Evolutionary conservation across 2,113 vertebrate genomes (phyloP), one percentile per base, ranked within the genome.

Genomic region (Dipodomys ordii): DNA sequence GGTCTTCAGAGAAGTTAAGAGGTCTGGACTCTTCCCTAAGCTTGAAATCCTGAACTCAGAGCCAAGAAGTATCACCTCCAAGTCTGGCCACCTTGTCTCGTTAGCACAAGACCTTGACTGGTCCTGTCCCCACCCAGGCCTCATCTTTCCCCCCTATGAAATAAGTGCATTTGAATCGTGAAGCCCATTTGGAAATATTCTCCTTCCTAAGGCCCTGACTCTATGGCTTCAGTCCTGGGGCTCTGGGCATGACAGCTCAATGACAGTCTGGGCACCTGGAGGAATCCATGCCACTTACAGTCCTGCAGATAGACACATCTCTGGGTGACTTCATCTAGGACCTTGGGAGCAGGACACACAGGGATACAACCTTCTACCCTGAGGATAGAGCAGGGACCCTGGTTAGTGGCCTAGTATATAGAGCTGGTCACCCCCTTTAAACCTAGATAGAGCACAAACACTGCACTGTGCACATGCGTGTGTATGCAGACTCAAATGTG

Each of bases 311-410:
- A 98, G 83, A 99, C 99, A 82, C 99, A 99, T 97, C 99, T 99
- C 94, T 98, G 98, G 78, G 99, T 99, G 95, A 99, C 97, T 97
- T 99, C 99, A 97, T 99, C 99, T 97, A 99, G 97, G 87, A 99
- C 98, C 99, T 99, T 99, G 94, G 99, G 98, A 23, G 95, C 46
- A 30, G 99, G 98, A 89, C 99, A 99, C 11, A 96, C 96, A 49
- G 99, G 99, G 60, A 99, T 97, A 97, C 99, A 99, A 94, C 99
- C 99, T 98, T 99, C 99, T 90, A 99, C 98, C 97, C 99, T 99
- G 97, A 72, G 98, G 96, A 93, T 82, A 94, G 93, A 96, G 91
- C 12, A 64, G 74, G 32, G 12, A 4, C 2, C 62, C 53, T 15
- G n/a, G n/a, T 88, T 3, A 79, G 35, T 1, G 23, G 71, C 39